Evolutionary conservation across 2,797 vertebrate species (phyloP).

Genomic region (Meriones psammophilus): DNA sequence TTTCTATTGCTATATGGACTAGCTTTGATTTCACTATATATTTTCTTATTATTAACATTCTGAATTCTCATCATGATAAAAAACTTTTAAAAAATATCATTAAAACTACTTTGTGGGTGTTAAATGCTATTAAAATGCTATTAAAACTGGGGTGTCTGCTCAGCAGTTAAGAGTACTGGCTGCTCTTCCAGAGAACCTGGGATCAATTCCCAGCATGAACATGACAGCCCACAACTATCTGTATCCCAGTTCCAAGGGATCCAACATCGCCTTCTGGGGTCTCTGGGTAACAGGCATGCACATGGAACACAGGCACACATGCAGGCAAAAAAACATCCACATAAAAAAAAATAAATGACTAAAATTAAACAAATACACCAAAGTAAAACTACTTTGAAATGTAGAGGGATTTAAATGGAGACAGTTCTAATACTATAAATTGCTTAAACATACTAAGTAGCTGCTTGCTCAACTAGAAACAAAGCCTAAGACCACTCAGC

Average conservation of each 20-base stretch:
- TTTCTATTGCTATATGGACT: background rate
- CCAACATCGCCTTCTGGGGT: background rate
- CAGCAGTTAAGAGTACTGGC: background rate
- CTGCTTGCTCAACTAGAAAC: background rate
- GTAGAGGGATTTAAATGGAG: conserved; percentile 39
- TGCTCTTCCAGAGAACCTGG: background rate
- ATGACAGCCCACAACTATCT: background rate
- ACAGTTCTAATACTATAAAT: background rate
- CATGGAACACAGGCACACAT: background rate
- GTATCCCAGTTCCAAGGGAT: background rate
- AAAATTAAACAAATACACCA: background rate
- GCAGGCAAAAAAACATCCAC: background rate
- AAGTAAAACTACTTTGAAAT: too few species aligned
- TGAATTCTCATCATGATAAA: conserved; percentile 26
- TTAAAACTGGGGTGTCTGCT: background rate
- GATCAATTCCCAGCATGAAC: background rate
- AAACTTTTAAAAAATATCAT: conserved; percentile 25
- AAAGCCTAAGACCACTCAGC: background rate
- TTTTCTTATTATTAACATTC: conserved; percentile 48
- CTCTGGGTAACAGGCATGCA: background rate
- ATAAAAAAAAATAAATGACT: background rate
- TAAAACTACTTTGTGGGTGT: background rate
- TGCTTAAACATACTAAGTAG: conserved; percentile 27
- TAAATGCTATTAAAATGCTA: too few species aligned
- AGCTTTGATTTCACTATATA: conserved; percentile 56